These are phyloP conservation scores for Yponomeuta malinellus DNA, from an alignment of 2,888 invertebrate genomes.

Conservation along the genomic window DNA sequence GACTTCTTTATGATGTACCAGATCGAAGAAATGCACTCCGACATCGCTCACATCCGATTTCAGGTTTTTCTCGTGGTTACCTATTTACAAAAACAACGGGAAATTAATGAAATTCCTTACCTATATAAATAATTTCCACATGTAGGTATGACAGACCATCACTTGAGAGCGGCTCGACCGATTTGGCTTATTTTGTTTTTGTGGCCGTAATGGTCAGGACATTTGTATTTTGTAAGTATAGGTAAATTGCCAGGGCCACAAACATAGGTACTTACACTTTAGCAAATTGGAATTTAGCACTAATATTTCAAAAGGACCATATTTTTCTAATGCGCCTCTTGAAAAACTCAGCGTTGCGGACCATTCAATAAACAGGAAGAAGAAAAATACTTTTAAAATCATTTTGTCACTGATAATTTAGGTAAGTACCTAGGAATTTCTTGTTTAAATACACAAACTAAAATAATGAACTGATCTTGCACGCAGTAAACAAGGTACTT, in stretches of 20 bases:
- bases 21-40: conserved; percentile 60
- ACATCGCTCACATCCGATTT: conserved; percentile 47
- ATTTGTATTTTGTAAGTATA: too few species aligned
- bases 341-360: background rate
- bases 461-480: background rate
- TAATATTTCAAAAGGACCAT: conserved; percentile 46
- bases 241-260: background rate
- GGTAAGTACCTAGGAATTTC: background rate
- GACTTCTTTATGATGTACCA: conserved; percentile 55
- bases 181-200: too few species aligned
- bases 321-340: conserved; percentile 24
- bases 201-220: too few species aligned
- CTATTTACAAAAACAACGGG: conserved; percentile 27
- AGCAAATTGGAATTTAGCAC: conserved; percentile 56
- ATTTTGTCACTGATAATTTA: background rate
- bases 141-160: background rate
- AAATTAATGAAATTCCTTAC: background rate
- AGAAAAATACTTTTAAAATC: background rate
- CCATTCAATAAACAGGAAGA: background rate
- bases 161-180: too few species aligned
- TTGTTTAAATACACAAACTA: background rate
- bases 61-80: conserved; percentile 52
- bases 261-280: conserved; percentile 48
- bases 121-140: too few species aligned
- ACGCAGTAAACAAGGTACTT: background rate